These are phyloP conservation scores for Acanthoscelides obtectus DNA, from an alignment of 2,888 invertebrate genomes.

Conservation along the genomic window DNA sequence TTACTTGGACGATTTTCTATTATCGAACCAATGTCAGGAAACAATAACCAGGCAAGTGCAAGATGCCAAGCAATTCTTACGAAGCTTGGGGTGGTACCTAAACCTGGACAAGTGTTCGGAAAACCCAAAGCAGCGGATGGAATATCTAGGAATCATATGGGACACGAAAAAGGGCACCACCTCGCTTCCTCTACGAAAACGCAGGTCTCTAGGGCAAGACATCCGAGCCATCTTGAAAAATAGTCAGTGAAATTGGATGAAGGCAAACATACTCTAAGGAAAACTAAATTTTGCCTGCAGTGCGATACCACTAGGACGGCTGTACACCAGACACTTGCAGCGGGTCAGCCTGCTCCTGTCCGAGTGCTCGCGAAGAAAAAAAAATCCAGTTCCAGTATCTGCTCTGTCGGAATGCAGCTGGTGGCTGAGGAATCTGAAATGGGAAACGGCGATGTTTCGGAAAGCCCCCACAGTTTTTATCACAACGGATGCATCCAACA, in stretches of 20 bases:
- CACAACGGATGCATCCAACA: too few species aligned
- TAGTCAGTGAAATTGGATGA: background rate
- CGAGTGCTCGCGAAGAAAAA: background rate
- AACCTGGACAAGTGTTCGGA: slow-evolving; percentile 11
- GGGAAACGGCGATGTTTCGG: slow-evolving; percentile 6
- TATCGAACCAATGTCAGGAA: slow-evolving; percentile 10
- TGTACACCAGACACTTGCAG: slow-evolving; percentile 14
- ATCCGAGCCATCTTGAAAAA: background rate
- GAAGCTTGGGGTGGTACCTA: background rate
- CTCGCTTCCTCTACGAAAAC: background rate
- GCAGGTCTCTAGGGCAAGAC: background rate
- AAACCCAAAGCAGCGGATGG: slow-evolving; percentile 8
- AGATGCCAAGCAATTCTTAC: background rate
- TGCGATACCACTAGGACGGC: slow-evolving; percentile 13
- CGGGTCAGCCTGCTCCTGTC: slow-evolving; percentile 5
- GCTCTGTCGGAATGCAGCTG: slow-evolving; percentile 5
- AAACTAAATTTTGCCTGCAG: slow-evolving; percentile 17
- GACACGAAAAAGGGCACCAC: slow-evolving; percentile 7
- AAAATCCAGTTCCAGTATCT: background rate
- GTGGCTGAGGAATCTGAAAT: slow-evolving; percentile 7
- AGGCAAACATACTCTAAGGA: slow-evolving; percentile 10
- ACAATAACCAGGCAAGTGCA: background rate
- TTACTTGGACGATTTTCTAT: slow-evolving; percentile 24
- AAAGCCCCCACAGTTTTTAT: too few species aligned
- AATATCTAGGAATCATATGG: slow-evolving; percentile 19